A percentile compares a stretch with the other conserved stretches of the same genome.
Conservation (phyloP, 2,113 vertebrate species). For the Calcarius ornatus region DNA sequence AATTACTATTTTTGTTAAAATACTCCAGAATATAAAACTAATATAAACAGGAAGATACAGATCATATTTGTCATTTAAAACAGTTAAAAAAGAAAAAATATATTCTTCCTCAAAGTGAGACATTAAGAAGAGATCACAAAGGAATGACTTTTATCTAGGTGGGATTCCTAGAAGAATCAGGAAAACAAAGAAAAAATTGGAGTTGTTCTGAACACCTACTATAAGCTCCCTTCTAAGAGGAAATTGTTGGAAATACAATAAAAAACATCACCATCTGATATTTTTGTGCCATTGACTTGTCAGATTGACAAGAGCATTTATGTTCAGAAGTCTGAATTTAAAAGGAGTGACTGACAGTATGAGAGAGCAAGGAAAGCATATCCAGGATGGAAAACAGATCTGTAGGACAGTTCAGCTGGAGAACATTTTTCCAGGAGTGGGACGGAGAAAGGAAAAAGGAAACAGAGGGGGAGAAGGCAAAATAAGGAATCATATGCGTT, state of each 20-base stretch:
- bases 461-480: not conserved
- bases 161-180: not conserved
- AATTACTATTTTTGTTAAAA: not conserved
- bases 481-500: not conserved
- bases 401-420: not conserved
- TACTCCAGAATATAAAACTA: not conserved
- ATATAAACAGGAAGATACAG: not conserved
- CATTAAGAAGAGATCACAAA: not conserved
- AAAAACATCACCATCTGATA: not conserved
- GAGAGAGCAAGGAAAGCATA: not conserved
- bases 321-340: not conserved
- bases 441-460: not conserved
- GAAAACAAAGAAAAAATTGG: not conserved
- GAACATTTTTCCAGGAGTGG: not conserved
- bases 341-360: not conserved
- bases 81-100: not conserved
- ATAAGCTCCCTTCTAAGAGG: not conserved
- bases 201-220: not conserved
- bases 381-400: not conserved
- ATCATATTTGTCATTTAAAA: not conserved
- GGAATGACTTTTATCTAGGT: not conserved
- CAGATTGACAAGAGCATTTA: not conserved
- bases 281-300: not conserved
- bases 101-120: not conserved
- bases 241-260: not conserved